These are phyloP conservation scores for Pangasius krempfi DNA, from an alignment of 2,797 vertebrate genomes.

Conservation along the genomic window DNA sequence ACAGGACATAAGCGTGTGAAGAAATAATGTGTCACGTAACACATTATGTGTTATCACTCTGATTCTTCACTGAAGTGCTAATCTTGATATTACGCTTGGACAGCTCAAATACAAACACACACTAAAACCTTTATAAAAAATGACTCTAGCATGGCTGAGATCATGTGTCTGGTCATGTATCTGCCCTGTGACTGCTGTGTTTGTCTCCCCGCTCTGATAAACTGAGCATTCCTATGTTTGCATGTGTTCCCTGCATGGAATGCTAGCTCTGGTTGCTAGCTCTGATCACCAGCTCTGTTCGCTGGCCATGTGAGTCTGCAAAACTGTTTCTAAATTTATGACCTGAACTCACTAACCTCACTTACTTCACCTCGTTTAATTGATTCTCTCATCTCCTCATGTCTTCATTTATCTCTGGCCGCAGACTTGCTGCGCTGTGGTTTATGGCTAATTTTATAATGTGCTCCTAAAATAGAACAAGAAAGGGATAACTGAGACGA, in stretches of 20 bases:
- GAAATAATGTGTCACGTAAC: neutral
- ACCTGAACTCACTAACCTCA: constrained; percentile 46
- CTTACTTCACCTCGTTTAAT: constrained; percentile 48
- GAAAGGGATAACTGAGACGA: constrained; percentile 20
- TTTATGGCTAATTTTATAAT: constrained; percentile 51
- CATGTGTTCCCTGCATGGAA: neutral
- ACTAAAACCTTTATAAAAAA: neutral
- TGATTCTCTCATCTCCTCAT: constrained; percentile 29
- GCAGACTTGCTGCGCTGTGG: neutral
- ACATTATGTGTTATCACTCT: neutral
- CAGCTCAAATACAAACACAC: neutral
- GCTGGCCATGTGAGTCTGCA: neutral
- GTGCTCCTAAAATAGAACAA: constrained; percentile 51
- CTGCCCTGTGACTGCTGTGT: neutral
- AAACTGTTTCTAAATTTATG: constrained; percentile 55
- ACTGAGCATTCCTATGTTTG: constrained; percentile 21
- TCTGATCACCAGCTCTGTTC: neutral
- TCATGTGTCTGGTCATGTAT: neutral
- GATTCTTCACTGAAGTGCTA: neutral
- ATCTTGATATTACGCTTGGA: neutral
- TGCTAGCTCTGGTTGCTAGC: constrained; percentile 31
- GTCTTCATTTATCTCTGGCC: constrained; percentile 29
- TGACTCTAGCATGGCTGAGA: neutral
- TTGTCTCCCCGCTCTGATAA: constrained; percentile 24
- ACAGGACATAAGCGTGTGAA: too few relatives aligned